A percentile compares a stretch with the other conserved stretches of the same genome.
These are phyloP conservation scores for Bagarius yarrelli DNA, from an alignment of 2,113 vertebrate species.

Conservation along the genomic window DNA sequence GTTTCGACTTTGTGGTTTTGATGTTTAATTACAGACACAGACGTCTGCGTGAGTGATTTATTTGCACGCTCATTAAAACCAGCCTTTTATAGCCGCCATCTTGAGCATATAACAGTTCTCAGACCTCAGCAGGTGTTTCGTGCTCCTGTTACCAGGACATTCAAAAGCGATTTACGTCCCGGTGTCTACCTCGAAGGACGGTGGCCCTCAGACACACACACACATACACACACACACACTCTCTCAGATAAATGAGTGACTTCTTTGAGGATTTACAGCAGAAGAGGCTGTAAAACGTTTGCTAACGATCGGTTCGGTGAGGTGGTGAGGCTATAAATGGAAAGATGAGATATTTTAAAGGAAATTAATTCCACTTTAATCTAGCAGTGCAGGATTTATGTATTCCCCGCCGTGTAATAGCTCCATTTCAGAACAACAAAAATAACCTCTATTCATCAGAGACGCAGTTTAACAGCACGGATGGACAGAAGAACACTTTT, in stretches of 20 bases:
- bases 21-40: slow-evolving; percentile 14
- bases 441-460: background rate
- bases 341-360: background rate
- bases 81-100: background rate
- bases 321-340: background rate
- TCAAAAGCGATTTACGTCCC: background rate
- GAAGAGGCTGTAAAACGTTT: background rate
- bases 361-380: background rate
- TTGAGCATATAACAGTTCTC: background rate
- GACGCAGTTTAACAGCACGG: background rate
- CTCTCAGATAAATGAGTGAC: no score
- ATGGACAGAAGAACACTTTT: background rate
- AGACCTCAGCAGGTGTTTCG: slow-evolving; percentile 19
- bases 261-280: no score
- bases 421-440: background rate
- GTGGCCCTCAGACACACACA: background rate
- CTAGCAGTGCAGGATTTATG: background rate
- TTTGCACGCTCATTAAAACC: background rate
- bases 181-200: background rate
- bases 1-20: background rate
- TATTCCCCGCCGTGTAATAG: background rate
- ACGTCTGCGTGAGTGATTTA: slow-evolving; percentile 11
- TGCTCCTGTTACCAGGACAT: background rate
- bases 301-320: background rate
- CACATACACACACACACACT: no score